A percentile compares a stretch with the other conserved stretches of the same genome.
These are phyloP conservation scores for Drosophila anomelani DNA, from an alignment of 2,888 invertebrate species.

Conservation along the genomic window DNA sequence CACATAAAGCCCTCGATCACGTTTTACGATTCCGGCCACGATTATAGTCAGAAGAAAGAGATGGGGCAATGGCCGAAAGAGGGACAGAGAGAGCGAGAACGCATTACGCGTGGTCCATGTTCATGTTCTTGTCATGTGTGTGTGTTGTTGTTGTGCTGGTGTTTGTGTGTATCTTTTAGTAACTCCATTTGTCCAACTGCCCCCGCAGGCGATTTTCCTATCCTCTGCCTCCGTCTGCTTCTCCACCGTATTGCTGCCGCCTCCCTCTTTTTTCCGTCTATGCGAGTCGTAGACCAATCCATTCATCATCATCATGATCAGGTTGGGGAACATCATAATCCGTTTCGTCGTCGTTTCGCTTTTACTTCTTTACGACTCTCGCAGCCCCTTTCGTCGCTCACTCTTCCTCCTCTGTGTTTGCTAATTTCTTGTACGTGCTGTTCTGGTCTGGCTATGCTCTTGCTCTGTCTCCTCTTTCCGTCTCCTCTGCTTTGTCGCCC, in stretches of 20 bases:
- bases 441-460: constrained; percentile 71
- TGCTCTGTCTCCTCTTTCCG: constrained; percentile 33
- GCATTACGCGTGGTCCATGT: constrained; percentile 74
- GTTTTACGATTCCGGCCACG: constrained; percentile 78
- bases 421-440: constrained; percentile 79
- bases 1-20: constrained; percentile 76
- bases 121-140: constrained; percentile 55
- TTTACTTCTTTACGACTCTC: constrained; percentile 56
- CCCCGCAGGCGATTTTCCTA: constrained; percentile 39
- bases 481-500: constrained; percentile 16
- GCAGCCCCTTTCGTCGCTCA: constrained; percentile 5
- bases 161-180: constrained; percentile 31
- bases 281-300: constrained; percentile 46
- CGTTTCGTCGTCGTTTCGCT: constrained; percentile 63
- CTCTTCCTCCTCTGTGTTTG: constrained; percentile 51
- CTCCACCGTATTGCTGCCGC: neutral
- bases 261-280: constrained; percentile 11
- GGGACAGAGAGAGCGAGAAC: constrained; percentile 34
- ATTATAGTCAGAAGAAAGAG: constrained; percentile 57
- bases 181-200: constrained; percentile 69
- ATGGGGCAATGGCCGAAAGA: neutral
- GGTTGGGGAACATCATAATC: constrained; percentile 67
- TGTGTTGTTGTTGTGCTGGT: constrained; percentile 8
- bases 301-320: constrained; percentile 73
- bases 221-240: constrained; percentile 3